Conservation (phyloP, 2,888 invertebrate genomes). For the Biston betularia region DNA sequence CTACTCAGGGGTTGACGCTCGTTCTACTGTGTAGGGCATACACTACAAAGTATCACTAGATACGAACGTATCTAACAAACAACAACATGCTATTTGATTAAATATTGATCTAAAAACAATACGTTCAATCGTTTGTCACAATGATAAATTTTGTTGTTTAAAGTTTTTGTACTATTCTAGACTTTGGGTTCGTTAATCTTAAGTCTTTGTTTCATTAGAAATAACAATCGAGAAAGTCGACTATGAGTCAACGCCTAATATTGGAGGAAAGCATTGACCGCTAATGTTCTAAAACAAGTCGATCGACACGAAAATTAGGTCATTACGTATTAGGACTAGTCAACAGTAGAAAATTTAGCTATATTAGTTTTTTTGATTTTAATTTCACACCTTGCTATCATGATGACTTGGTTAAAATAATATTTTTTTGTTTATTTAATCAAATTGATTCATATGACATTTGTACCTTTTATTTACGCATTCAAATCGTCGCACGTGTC, state of each 20-base stretch:
- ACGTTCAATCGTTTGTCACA: neutral
- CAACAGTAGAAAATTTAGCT: neutral
- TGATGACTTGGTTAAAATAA: too few species aligned
- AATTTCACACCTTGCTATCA: too few species aligned
- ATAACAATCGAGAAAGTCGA: conserved; percentile 1
- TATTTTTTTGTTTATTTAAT: too few species aligned
- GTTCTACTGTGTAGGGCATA: too few species aligned
- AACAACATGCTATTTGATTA: too few species aligned
- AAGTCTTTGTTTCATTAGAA: neutral
- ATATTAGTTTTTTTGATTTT: too few species aligned
- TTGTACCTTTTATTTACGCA: too few species aligned
- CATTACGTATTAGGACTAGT: neutral
- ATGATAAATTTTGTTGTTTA: neutral
- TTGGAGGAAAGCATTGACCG: conserved; percentile 5
- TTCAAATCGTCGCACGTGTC: too few species aligned
- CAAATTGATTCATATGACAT: too few species aligned
- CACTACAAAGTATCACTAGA: too few species aligned
- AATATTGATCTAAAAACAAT: neutral
- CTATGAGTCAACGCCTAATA: conserved; percentile 4
- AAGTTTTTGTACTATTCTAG: conserved; percentile 5
- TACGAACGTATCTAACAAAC: too few species aligned
- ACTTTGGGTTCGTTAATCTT: neutral
- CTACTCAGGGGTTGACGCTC: too few species aligned
- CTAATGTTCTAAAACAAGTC: neutral
- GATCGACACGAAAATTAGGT: neutral